phyloP scores from a whole-genome alignment of 2,113 vertebrate genomes.

The Calypte anna region DNA sequence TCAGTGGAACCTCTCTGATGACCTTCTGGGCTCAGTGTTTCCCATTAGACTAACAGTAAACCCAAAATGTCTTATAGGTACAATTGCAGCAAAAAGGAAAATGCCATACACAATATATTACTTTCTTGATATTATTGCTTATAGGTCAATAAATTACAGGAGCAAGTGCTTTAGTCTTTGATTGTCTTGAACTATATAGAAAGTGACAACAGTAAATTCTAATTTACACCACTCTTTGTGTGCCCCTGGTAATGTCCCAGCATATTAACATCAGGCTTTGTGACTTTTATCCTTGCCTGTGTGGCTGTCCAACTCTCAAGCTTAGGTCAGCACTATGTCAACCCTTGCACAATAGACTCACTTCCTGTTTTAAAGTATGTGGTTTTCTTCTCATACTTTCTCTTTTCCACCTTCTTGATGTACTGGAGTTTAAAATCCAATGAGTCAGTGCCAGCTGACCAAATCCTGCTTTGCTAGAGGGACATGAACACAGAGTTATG shows the following conservation, averaged over 20 bases:
- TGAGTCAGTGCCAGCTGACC: not conserved
- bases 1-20: not conserved
- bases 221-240: not conserved
- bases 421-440: not conserved
- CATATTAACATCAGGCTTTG: not conserved
- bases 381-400: not conserved
- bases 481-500: not conserved
- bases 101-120: not conserved
- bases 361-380: not conserved
- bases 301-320: not conserved
- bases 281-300: not conserved
- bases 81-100: not conserved
- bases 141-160: not conserved
- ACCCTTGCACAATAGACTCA: not conserved
- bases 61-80: not conserved
- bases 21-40: not conserved
- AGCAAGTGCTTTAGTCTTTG: not conserved
- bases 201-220: not conserved
- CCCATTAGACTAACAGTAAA: not conserved
- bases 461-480: not conserved
- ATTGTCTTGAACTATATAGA: not conserved
- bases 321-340: not conserved
- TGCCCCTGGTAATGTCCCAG: not conserved
- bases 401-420: not conserved
- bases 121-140: not conserved